phyloP scores from a whole-genome alignment of 1,140 invertebrate species.

The Bombus pyrosoma region DNA sequence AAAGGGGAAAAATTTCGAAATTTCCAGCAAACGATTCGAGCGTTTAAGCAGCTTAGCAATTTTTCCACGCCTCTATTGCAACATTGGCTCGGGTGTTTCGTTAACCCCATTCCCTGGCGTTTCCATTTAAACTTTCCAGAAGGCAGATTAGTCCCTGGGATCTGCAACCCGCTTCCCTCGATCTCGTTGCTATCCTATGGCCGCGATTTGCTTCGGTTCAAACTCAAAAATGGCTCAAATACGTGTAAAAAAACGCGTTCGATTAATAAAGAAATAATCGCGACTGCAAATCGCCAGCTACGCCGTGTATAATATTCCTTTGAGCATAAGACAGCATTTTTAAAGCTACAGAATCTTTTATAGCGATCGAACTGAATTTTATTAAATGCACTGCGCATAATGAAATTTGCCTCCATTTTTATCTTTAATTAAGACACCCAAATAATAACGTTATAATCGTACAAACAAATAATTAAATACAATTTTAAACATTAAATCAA shows the following conservation, averaged over 20 bases:
- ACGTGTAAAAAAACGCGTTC: not conserved
- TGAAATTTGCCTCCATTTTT: too few species aligned
- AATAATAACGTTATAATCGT: too few species aligned
- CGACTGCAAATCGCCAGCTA: too few species aligned
- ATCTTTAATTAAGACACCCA: too few species aligned
- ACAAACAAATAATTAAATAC: too few species aligned
- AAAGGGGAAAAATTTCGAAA: constrained; percentile 66
- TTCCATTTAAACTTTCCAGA: constrained; percentile 72
- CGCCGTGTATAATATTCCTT: too few species aligned
- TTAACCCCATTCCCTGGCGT: constrained; percentile 18
- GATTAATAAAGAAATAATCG: not conserved
- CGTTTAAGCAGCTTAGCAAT: constrained; percentile 73
- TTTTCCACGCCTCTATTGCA: constrained; percentile 49
- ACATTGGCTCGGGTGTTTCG: constrained; percentile 16
- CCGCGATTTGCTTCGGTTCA: not conserved
- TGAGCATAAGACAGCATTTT: too few species aligned
- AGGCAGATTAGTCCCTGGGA: constrained; percentile 64
- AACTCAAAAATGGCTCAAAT: not conserved
- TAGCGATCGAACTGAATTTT: too few species aligned
- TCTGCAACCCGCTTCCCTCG: constrained; percentile 1
- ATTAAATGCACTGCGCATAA: too few species aligned
- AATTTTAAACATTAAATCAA: too few species aligned
- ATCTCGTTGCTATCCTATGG: not conserved
- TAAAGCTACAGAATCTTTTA: too few species aligned
- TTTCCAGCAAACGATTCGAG: constrained; percentile 42